phyloP scores from a whole-genome alignment of 2,888 invertebrate genomes.

The Caenorhabditis sp. region DNA sequence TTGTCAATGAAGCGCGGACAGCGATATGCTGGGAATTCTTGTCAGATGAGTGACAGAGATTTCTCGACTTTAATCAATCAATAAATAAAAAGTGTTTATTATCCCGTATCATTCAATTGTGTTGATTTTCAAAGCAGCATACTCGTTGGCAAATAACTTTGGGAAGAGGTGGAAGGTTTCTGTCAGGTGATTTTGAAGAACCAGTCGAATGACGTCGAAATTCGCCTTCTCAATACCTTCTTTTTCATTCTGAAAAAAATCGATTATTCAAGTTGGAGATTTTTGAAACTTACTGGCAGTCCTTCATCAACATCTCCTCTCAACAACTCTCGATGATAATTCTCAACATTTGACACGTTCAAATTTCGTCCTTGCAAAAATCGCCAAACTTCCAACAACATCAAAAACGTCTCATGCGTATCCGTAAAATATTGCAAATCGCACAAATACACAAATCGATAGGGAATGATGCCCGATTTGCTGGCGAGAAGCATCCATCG shows the following conservation, averaged over 20 bases:
- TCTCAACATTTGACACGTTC: slow-evolving; percentile 6
- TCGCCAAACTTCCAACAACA: slow-evolving; percentile 37
- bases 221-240: slow-evolving; percentile 14
- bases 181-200: slow-evolving; percentile 27
- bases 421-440: slow-evolving; percentile 23
- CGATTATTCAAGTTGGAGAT: not conserved
- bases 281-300: slow-evolving; percentile 11
- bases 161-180: slow-evolving; percentile 15
- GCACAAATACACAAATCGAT: slow-evolving; percentile 9
- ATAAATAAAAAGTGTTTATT: not conserved
- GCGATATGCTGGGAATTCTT: too few species aligned
- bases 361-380: slow-evolving; percentile 16
- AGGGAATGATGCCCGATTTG: slow-evolving; percentile 13
- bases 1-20: too few species aligned
- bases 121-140: slow-evolving; percentile 12
- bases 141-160: slow-evolving; percentile 28
- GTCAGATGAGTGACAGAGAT: too few species aligned
- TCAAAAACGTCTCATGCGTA: slow-evolving; percentile 25
- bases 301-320: slow-evolving; percentile 17
- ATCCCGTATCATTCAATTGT: not conserved
- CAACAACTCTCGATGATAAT: slow-evolving; percentile 20
- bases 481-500: slow-evolving; percentile 25
- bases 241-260: slow-evolving; percentile 9
- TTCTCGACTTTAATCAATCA: too few species aligned
- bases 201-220: slow-evolving; percentile 12